Evolutionary conservation across 2,113 vertebrate genomes (phyloP).

Genomic region (Gyps fulvus): DNA sequence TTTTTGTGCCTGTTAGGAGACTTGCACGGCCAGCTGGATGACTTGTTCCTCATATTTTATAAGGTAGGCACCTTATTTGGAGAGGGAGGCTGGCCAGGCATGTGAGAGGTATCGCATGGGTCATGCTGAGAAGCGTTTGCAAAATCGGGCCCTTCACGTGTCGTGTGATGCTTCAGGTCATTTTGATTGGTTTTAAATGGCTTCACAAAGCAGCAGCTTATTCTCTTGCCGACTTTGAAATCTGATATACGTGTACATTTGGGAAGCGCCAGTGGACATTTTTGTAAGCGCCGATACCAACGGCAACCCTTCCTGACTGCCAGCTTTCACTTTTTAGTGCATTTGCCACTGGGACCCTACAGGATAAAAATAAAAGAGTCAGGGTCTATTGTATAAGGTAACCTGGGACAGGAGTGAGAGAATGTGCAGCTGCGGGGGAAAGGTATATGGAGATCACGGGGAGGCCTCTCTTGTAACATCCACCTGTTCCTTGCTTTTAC

Average conservation of each 20-base stretch:
- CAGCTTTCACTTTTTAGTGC: neutral
- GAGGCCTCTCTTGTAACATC: neutral
- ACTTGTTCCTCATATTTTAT: constrained; percentile 73
- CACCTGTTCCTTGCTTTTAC: neutral
- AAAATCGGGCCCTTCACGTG: neutral
- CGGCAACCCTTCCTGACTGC: neutral
- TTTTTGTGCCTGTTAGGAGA: constrained; percentile 79
- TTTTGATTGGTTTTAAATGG: neutral
- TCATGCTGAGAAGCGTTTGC: neutral
- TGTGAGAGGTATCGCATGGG: rapidly evolving
- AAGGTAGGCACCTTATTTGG: constrained; percentile 31
- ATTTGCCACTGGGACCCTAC: neutral
- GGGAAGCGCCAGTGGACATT: neutral
- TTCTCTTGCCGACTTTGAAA: neutral
- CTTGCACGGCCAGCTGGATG: constrained; percentile 90
- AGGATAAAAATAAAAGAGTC: neutral
- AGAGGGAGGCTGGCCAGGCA: neutral
- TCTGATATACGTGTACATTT: rapidly evolving
- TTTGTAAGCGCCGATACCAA: neutral
- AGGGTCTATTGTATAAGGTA: neutral
- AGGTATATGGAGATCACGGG: too few species aligned
- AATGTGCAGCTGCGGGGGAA: neutral
- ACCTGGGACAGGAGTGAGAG: neutral
- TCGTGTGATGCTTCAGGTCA: rapidly evolving
- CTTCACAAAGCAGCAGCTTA: neutral